Conservation (phyloP, 2,113 vertebrate genomes). For the Lathamus discolor region DNA sequence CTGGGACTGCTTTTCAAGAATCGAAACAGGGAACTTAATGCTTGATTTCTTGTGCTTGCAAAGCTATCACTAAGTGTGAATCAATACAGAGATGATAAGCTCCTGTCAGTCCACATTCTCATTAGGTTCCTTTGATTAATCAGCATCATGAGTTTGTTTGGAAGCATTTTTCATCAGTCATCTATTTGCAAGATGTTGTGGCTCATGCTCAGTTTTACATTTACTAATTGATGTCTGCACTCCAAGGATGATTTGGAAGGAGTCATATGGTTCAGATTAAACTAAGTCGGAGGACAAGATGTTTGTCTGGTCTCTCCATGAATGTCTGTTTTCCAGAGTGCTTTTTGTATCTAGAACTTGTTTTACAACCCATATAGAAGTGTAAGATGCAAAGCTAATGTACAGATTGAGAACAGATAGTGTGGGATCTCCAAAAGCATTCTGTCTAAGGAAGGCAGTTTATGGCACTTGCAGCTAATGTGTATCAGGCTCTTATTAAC, state of each 20-base stretch:
- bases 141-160: constrained; percentile 12
- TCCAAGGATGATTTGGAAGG: neutral
- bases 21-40: neutral
- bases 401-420: neutral
- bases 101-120: neutral
- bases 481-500: neutral
- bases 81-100: neutral
- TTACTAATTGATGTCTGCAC: neutral
- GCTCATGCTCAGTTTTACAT: constrained; percentile 15
- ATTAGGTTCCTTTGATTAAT: constrained; percentile 56
- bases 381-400: neutral
- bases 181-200: constrained; percentile 28
- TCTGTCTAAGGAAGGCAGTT: neutral
- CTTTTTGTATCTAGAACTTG: neutral
- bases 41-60: neutral
- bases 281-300: neutral
- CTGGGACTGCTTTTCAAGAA: neutral
- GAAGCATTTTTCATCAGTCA: constrained; percentile 38
- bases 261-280: neutral
- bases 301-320: neutral
- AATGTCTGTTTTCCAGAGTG: neutral
- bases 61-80: neutral
- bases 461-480: neutral
- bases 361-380: neutral
- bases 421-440: neutral